These are phyloP conservation scores for Melopsittacus undulatus DNA, from an alignment of 2,797 vertebrate genomes.

Conservation along the genomic window DNA sequence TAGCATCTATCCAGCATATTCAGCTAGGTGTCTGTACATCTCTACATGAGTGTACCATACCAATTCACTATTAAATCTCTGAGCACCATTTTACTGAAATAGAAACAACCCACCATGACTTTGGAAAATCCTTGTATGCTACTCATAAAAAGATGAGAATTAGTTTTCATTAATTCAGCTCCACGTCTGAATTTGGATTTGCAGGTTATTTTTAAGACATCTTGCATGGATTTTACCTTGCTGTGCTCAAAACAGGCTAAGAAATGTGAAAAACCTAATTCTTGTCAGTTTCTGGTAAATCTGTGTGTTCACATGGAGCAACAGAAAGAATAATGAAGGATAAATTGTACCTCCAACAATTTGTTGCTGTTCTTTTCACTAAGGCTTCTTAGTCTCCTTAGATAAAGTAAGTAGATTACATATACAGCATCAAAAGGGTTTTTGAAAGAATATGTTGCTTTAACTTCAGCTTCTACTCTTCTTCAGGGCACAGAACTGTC, in stretches of 20 bases:
- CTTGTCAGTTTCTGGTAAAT: not conserved
- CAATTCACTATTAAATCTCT: not conserved
- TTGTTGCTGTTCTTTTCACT: slow-evolving; percentile 5
- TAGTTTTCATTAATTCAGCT: not conserved
- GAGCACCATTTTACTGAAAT: not conserved
- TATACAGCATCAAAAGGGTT: not conserved
- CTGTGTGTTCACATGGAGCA: not conserved
- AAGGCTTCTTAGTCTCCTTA: not conserved
- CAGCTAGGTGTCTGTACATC: not conserved
- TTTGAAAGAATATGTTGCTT: slow-evolving; percentile 39
- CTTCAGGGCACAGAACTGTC: not conserved
- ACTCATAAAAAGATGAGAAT: not conserved
- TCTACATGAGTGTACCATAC: not conserved
- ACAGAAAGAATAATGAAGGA: not conserved
- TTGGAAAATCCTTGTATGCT: not conserved
- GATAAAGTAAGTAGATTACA: not conserved
- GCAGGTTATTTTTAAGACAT: not conserved
- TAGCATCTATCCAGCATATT: not conserved
- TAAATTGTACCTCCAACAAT: not conserved
- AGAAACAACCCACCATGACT: not conserved
- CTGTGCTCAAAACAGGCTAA: not conserved
- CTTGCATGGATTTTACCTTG: not conserved
- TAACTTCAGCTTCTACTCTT: not conserved
- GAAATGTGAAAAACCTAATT: not conserved
- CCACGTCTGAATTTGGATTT: not conserved